Evolutionary conservation across 1,140 invertebrate species (phyloP), one percentile per base, ranked within the genome.

Genomic region (Drosophila mayri): DNA sequence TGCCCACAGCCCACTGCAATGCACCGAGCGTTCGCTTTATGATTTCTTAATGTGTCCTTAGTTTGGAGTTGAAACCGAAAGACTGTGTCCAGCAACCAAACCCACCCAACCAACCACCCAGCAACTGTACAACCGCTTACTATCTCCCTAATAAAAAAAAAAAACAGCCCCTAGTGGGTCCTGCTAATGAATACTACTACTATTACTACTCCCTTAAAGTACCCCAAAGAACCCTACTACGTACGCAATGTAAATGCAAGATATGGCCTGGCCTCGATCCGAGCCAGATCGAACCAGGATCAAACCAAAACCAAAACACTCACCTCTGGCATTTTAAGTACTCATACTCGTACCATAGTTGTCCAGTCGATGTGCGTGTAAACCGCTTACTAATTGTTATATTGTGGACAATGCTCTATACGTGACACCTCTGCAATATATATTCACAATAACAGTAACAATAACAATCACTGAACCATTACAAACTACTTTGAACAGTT

Each of bases 1-100:
- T 47, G 54, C 49, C 57, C 37, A 55, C 58, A 49, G 64, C 37
- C 54, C 50, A 55, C 20, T 55, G 52, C 35, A 55, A 72, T 84
- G 84, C 84, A 87, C 84, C 72, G 76, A 88, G 85, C 84, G 84
- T 88, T 88, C 76, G 85, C 84, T 68, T 84, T 88, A 84, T 84
- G 38, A 90, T 78, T 84, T 88, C 64, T 71, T 90, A 79, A 71
- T 76, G 61, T 87, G 75, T 78, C 52, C 67, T 80, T 75, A 79
- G 77, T 70, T 82, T 77, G 76, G 83, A 85, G 58, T 81, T 81
- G 49, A 77, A 60, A 75, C 61, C 54, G 64, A 66, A 76, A 54
- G 55, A 77, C 73, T 77, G 57, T 68, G 64, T 68, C 73, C 75
- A 76, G 73, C 73, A 76, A 76, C 73, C 73, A 54, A 75, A 63